Evolutionary conservation across 2,113 vertebrate species (phyloP), one percentile per base, ranked within the genome.

Genomic region (Carollia perspicillata): DNA sequence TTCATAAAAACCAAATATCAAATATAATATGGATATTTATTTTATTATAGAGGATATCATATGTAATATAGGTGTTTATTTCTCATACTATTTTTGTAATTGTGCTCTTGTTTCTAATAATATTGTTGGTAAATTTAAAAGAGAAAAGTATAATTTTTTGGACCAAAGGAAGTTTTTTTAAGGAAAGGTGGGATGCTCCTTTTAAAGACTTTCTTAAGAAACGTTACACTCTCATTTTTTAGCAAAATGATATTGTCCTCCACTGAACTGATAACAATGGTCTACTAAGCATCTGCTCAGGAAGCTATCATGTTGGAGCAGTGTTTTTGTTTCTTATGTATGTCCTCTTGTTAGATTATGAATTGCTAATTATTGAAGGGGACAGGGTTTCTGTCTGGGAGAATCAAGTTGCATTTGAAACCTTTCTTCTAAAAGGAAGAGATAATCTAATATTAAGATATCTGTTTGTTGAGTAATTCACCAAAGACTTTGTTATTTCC

Each of bases 391-490:
- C 42, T 80, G 23, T 94, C 69, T 96, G 60, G 44, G 44, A 85
- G 30, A 93, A 88, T 58, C 80, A 55, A 93, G 60, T 84, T 96
- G 42, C 30, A 78, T 79, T 79, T 40, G 60, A 53, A 83, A 75
- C 30, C 65, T 96, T 71, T 94, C 37, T 97, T 93, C 77, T 84
- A 51, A 95, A 97, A 92, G 87, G 26, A 95, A 97, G 74, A 60
- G 69, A 58, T 95, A 68, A 93, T 95, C 2, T 17, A 80, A 96
- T 93, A 96, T 40, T 84, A 90, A 97, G 89, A 89, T 90, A 96
- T 92, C 80, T 97, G 60, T 90, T 95, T 96, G 85, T 78, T 96
- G 63, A 93, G 65, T 97, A 97, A 98, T 97, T 30, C 94, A 96
- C 68, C 94, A 97, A 81, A 44, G 83, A 89, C 35, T 79, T 58